Base-by-base conservation (phyloP, 1,140 invertebrate genomes). In the Bombus consobrinus region DNA sequence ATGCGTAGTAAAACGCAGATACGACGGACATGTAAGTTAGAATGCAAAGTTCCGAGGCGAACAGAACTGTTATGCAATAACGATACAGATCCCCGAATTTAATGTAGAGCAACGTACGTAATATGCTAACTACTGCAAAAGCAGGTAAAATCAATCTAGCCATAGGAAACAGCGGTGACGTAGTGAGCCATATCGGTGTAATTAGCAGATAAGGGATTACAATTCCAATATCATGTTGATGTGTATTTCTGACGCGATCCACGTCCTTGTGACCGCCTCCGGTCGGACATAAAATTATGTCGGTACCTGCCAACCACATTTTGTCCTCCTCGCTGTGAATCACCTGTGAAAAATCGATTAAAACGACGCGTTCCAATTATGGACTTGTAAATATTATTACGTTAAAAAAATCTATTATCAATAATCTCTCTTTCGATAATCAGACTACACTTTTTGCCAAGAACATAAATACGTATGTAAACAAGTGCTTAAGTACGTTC, bases 301-400 rank as follows among this genome's bases (percentile, higher is more conserved):
- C 81, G 13, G 82, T 25, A 62, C 88, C 88, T 80, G 91, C 83
- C 64, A 94, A 82, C 93, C 93, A 94, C 72, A 90, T 91, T 84
- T 76, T 88, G 62, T 94, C 94, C 80, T 93, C 94, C 39, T 93
- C 91, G 75, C 94, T 94, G 47, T 94, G 94, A 64, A 94, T 94
- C 15, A 93, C 91, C 92, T 94, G 64, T 22, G 53, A 47, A 62
- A n/a, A 71, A 85, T 64, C 64, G 66, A 73, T 53, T 4, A 75
- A 64, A 85, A 64, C 15, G 25, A 62, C 0, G 6, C 10, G 53
- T 41, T n/a, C 28, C 41, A 66, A 85, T 79, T 77, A 78, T 13
- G 8, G 22, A 28, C 22, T 10, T 28, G 9, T 18, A 32, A 53
- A 79, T 43, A 3, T 59, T 3, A 28, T 15, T 4, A 18, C 34